Evolutionary conservation across 2,113 vertebrate species (phyloP).

Genomic region (Melospiza melodia): DNA sequence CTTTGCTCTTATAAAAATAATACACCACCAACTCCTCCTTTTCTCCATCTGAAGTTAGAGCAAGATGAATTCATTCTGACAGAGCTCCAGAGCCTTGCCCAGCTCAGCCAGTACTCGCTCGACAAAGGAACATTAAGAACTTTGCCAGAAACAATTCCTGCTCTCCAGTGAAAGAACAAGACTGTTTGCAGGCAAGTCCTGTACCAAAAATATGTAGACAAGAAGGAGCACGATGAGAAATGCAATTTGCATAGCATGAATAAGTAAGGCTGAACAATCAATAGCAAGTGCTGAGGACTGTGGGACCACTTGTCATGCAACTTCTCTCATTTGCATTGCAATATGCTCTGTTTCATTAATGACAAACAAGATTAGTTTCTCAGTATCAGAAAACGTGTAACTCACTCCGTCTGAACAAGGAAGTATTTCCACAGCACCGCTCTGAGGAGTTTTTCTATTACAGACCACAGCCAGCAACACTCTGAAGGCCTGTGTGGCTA

Average conservation of each 20-base stretch:
- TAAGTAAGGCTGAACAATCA: slow-evolving; percentile 47
- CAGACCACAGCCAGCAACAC: not conserved
- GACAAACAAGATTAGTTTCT: slow-evolving; percentile 25
- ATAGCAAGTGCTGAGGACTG: slow-evolving; percentile 28
- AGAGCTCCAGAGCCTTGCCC: not conserved
- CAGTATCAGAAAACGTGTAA: not conserved
- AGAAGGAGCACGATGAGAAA: slow-evolving; percentile 59
- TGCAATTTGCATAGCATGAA: slow-evolving; percentile 61
- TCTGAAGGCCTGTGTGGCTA: not conserved
- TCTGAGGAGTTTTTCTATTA: not conserved
- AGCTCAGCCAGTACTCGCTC: not conserved
- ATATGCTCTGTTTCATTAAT: slow-evolving; percentile 49
- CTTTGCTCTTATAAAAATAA: not conserved
- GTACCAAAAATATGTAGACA: slow-evolving; percentile 58
- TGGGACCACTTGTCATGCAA: slow-evolving; percentile 47
- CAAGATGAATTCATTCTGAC: not conserved
- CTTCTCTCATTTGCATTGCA: slow-evolving; percentile 42
- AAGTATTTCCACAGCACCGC: not conserved
- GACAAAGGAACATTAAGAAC: slow-evolving; percentile 47
- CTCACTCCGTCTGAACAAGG: not conserved
- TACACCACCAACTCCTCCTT: not conserved
- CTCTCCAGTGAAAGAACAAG: slow-evolving; percentile 38
- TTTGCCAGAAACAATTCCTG: slow-evolving; percentile 52
- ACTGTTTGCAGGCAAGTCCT: slow-evolving; percentile 37
- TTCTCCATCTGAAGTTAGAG: not conserved